Conservation (phyloP, 2,888 invertebrate species). For the Amitus sp. region DNA sequence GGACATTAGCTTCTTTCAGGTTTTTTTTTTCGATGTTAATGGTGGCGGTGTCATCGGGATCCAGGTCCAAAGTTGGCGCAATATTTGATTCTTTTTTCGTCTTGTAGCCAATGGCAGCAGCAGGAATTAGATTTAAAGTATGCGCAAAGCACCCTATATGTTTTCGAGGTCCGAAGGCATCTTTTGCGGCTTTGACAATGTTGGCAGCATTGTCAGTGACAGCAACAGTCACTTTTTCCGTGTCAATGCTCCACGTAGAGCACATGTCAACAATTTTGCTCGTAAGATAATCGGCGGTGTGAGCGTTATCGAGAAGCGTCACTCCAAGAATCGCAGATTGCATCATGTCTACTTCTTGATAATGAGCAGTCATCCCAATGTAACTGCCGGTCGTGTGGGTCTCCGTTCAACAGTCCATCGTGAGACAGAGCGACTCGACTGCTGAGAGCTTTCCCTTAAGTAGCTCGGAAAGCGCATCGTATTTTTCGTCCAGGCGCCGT, state of each 20-base stretch:
- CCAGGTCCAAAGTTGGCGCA: slow-evolving; percentile 33
- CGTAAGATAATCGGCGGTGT: slow-evolving; percentile 37
- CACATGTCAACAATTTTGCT: slow-evolving; percentile 14
- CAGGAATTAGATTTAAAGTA: slow-evolving; percentile 29
- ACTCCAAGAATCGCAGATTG: slow-evolving; percentile 82
- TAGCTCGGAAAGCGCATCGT: background rate
- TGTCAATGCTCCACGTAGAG: slow-evolving; percentile 21
- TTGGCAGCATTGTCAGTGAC: slow-evolving; percentile 34
- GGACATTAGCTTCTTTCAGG: slow-evolving; percentile 7
- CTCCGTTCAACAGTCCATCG: slow-evolving; percentile 17
- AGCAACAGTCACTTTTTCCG: slow-evolving; percentile 24
- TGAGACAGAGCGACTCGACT: background rate
- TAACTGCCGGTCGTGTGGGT: slow-evolving; percentile 7
- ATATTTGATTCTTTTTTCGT: slow-evolving; percentile 17
- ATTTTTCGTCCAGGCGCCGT: slow-evolving; percentile 9
- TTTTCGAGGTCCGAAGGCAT: slow-evolving; percentile 12
- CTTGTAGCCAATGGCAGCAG: slow-evolving; percentile 20
- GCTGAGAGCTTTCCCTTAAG: background rate
- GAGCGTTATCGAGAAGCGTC: slow-evolving; percentile 70
- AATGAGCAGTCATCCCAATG: slow-evolving; percentile 19
- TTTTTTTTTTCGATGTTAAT: slow-evolving; percentile 6
- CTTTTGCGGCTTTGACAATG: slow-evolving; percentile 1
- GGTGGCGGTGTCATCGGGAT: slow-evolving; percentile 26
- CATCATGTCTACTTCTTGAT: slow-evolving; percentile 10
- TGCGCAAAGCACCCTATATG: slow-evolving; percentile 37